A percentile compares a stretch with the other conserved stretches of the same genome.
Evolutionary conservation across 1,140 invertebrate genomes (phyloP).

Genomic region (Eciton burchellii): DNA sequence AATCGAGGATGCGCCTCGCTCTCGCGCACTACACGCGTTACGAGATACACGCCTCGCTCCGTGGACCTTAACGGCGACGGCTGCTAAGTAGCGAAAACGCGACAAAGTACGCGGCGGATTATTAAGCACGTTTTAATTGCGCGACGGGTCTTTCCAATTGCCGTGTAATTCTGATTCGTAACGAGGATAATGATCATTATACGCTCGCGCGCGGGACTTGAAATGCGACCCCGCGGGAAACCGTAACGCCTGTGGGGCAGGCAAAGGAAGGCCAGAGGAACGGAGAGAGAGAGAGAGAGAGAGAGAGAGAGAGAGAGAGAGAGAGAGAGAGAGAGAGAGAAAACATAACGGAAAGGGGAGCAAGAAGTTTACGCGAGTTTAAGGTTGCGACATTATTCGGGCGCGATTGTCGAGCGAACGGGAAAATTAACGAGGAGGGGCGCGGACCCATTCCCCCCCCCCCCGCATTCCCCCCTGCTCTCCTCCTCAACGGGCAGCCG

Average conservation of each 20-base stretch:
- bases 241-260: neutral
- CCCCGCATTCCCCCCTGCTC: no score
- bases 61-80: slow-evolving; percentile 29
- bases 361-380: slow-evolving; percentile 58
- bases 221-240: slow-evolving; percentile 39
- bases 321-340: neutral
- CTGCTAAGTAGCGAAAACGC: slow-evolving; percentile 57
- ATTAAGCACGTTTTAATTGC: slow-evolving; percentile 67
- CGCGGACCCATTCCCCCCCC: neutral
- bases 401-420: slow-evolving; percentile 51
- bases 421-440: slow-evolving; percentile 49
- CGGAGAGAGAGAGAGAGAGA: slow-evolving; percentile 5
- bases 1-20: no score
- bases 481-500: slow-evolving; percentile 15
- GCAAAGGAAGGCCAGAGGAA: neutral
- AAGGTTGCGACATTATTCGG: slow-evolving; percentile 53
- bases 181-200: slow-evolving; percentile 61
- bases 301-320: slow-evolving; percentile 19
- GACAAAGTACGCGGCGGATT: slow-evolving; percentile 15
- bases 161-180: slow-evolving; percentile 70
- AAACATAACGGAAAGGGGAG: slow-evolving; percentile 16
- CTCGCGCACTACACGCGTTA: no score
- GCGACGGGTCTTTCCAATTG: slow-evolving; percentile 64
- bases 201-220: slow-evolving; percentile 18
- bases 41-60: neutral